These are phyloP conservation scores for Drosophila multiciliata DNA, from an alignment of 2,888 invertebrate species.

Conservation along the genomic window DNA sequence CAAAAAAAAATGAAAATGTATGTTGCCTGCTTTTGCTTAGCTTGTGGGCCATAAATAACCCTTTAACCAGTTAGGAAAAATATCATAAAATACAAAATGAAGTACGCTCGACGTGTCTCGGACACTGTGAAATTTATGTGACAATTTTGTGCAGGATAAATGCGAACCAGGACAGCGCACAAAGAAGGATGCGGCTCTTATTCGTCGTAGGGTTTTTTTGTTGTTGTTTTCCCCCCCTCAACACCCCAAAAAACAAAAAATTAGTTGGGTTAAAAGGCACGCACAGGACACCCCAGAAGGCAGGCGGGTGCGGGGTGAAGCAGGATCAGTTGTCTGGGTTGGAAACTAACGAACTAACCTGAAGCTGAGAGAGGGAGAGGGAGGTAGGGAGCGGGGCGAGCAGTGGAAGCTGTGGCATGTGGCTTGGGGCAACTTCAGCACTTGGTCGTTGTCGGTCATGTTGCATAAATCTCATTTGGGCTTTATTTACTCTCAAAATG, in stretches of 20 bases:
- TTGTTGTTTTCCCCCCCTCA: slow-evolving; percentile 4
- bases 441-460: slow-evolving; percentile 79
- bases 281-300: slow-evolving; percentile 29
- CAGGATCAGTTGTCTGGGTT: slow-evolving; percentile 49
- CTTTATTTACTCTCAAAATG: slow-evolving; percentile 81
- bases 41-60: slow-evolving; percentile 58
- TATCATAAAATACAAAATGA: slow-evolving; percentile 80
- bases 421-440: slow-evolving; percentile 75
- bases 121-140: slow-evolving; percentile 74
- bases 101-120: slow-evolving; percentile 78
- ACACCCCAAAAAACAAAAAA: slow-evolving; percentile 33
- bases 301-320: background rate
- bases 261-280: slow-evolving; percentile 78
- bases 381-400: background rate
- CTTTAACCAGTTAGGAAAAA: slow-evolving; percentile 73
- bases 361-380: background rate
- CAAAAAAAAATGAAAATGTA: slow-evolving; percentile 7
- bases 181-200: slow-evolving; percentile 44
- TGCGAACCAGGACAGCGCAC: slow-evolving; percentile 36
- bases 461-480: slow-evolving; percentile 83
- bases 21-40: slow-evolving; percentile 23
- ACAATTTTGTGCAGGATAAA: slow-evolving; percentile 78
- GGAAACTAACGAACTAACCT: slow-evolving; percentile 74
- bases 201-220: slow-evolving; percentile 13
- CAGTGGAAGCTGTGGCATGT: slow-evolving; percentile 14